Evolutionary conservation across 2,797 vertebrate genomes (phyloP), one percentile per base, ranked within the genome.

Genomic region (Tinamus major): DNA sequence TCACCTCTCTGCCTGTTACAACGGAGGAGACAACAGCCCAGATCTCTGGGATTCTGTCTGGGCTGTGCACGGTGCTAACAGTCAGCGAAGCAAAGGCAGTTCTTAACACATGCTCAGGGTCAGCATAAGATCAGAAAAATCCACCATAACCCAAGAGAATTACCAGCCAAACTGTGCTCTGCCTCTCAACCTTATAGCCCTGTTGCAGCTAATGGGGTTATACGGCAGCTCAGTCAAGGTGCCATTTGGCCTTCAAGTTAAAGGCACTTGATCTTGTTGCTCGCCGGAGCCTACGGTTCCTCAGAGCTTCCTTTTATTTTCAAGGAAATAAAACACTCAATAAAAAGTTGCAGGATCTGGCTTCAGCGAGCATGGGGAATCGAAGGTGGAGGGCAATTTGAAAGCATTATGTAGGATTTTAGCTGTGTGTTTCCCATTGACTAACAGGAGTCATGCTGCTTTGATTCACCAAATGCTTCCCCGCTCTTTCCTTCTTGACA

Each of bases 351-450:
- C 70, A 70, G 49, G 74, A 77, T 51, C 39, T 72, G 56, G 10
- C 53, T 89, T 67, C 89, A 56, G 62, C 1, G 2, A 49, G 79
- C 79, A 35, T 13, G 6, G 39, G 62, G 63, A 91, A 70, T 88
- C 0, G 9, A 72, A 94, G 74, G 74, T 33, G 63, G 42, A 84
- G 33, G 87, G 59, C 76, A 70, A 92, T 91, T 79, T 74, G 70
- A 92, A 78, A 91, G 85, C 68, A 67, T 89, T 93, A 87, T 93
- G 82, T 91, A 91, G 83, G 91, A 86, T 81, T 91, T 93, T 48
- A 94, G 87, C 89, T 90, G 81, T 59, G 83, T 48, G 51, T 53
- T 95, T 79, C 55, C 77, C 33, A 27, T 39, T 59, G 93, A 87
- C 93, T 75, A 91, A 87, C 26, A 55, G 85, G 79, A 92, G 42